Percentiles rank a stretch among this genome's conserved stretches.
phyloP scores from a whole-genome alignment of 2,797 vertebrate species.

The Onychomys arenicola region DNA sequence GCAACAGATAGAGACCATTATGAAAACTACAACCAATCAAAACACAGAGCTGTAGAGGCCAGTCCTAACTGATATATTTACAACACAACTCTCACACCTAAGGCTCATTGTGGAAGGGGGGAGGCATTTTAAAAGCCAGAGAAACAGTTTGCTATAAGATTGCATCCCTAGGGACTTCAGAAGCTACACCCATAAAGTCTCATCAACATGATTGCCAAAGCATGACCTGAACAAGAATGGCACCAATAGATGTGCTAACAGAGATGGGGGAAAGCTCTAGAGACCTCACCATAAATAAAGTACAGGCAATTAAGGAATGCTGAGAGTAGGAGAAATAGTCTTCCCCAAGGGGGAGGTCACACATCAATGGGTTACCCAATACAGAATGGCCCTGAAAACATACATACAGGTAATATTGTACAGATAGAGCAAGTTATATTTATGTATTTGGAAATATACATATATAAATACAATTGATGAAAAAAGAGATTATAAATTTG shows the following conservation, averaged over 20 bases:
- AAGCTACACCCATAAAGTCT: too few species aligned
- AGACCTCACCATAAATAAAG: not conserved
- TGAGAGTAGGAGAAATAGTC: not conserved
- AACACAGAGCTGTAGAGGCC: not conserved
- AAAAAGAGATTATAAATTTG: not conserved
- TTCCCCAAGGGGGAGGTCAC: not conserved
- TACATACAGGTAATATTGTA: not conserved
- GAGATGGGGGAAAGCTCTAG: not conserved
- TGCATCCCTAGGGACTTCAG: too few species aligned
- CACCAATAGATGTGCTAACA: not conserved
- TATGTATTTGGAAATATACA: not conserved
- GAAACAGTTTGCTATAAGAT: too few species aligned
- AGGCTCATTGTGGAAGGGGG: too few species aligned
- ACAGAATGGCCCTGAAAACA: not conserved
- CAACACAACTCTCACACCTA: not conserved
- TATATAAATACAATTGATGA: not conserved
- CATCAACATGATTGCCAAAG: too few species aligned
- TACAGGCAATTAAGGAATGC: not conserved
- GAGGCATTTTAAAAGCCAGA: not conserved
- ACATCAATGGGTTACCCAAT: not conserved
- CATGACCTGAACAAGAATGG: not conserved
- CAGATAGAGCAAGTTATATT: not conserved
- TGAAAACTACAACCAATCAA: not conserved
- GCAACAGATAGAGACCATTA: not conserved
- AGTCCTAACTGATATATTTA: too few species aligned